Conservation (phyloP, 2,797 vertebrate species). For the Brotula barbata region DNA sequence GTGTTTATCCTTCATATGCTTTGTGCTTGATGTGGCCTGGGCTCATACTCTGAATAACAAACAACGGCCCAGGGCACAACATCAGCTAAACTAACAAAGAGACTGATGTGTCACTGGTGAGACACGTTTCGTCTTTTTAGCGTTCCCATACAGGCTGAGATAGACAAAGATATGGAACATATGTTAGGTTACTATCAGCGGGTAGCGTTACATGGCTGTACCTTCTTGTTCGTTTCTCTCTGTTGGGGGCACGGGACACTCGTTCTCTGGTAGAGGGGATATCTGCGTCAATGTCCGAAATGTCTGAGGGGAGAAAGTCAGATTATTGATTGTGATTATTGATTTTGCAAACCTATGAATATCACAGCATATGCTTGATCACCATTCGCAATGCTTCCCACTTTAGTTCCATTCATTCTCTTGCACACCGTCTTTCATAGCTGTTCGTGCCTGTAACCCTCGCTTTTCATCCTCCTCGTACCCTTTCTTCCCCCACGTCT, state of each 20-base stretch:
- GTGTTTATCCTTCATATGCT: too few species aligned
- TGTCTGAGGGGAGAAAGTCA: constrained; percentile 75
- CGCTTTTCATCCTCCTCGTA: not conserved
- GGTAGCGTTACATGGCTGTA: constrained; percentile 31
- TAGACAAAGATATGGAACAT: not conserved
- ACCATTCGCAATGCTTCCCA: not conserved
- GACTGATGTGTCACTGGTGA: not conserved
- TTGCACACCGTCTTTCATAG: not conserved
- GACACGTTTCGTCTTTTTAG: constrained; percentile 11
- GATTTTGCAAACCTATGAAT: not conserved
- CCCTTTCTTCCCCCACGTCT: constrained; percentile 7
- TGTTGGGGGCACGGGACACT: constrained; percentile 58
- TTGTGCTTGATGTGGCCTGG: too few species aligned
- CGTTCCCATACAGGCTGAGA: not conserved
- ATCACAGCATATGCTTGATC: not conserved
- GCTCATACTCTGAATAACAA: too few species aligned
- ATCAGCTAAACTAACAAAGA: not conserved
- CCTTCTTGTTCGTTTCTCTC: constrained; percentile 79
- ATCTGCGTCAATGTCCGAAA: constrained; percentile 87
- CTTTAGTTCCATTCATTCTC: not conserved
- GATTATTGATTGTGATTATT: not conserved
- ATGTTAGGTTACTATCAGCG: not conserved
- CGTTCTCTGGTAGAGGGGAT: constrained; percentile 55
- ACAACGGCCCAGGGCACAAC: too few species aligned
- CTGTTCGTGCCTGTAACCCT: not conserved